Percentiles rank a stretch among this genome's conserved stretches.
These are phyloP conservation scores for Metridium senile DNA, from an alignment of 92 coral and sea anemone genomes.

Conservation along the genomic window DNA sequence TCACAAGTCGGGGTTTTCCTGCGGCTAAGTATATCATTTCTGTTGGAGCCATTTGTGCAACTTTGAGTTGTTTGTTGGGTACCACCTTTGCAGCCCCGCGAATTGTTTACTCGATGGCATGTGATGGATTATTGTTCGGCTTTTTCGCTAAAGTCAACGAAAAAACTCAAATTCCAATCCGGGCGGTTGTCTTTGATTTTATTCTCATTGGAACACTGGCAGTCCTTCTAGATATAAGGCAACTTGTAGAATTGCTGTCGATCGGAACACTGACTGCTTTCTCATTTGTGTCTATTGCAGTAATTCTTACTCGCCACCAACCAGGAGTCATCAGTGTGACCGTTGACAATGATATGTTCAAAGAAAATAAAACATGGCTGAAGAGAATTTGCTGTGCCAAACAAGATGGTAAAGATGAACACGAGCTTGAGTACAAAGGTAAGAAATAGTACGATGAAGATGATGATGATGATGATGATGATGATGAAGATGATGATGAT, in stretches of 20 bases:
- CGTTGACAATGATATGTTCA: conserved; percentile 32
- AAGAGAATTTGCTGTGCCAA: conserved; percentile 46
- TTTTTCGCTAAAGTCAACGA: conserved; percentile 67
- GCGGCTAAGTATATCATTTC: conserved; percentile 73
- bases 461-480: no score
- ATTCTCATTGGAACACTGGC: conserved; percentile 54
- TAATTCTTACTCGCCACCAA: conserved; percentile 72
- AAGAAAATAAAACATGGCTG: conserved; percentile 49
- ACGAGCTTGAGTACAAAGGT: conserved; percentile 31
- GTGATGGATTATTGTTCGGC: conserved; percentile 67
- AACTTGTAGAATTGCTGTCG: conserved; percentile 73
- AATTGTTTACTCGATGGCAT: conserved; percentile 72
- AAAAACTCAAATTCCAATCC: conserved; percentile 64
- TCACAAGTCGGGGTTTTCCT: conserved; percentile 64
- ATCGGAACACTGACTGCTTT: conserved; percentile 83
- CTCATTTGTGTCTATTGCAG: conserved; percentile 77
- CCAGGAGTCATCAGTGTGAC: conserved; percentile 66
- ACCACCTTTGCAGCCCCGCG: conserved; percentile 70
- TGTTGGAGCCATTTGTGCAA: conserved; percentile 75
- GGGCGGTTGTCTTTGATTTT: conserved; percentile 54
- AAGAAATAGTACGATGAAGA: no score
- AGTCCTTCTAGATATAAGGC: conserved; percentile 59
- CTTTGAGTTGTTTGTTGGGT: conserved; percentile 52
- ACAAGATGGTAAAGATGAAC: conserved; percentile 12
- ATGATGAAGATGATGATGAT: no score